Conservation (phyloP, 2,888 invertebrate genomes). For the Leptothorax acervorum region DNA sequence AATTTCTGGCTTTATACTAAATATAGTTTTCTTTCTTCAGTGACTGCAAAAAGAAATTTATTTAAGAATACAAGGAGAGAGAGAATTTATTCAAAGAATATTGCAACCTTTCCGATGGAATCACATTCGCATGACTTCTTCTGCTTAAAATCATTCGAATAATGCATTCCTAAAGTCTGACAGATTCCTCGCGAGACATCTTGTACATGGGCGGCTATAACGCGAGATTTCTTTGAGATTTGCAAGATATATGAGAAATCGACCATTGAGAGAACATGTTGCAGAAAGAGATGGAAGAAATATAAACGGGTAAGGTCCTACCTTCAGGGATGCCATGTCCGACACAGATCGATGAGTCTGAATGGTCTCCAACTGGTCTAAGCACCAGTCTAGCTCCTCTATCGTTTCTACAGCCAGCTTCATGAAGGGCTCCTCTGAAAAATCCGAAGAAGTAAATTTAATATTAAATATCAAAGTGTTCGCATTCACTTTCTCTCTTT, state of each 20-base stretch:
- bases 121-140: neutral
- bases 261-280: slow-evolving; percentile 23
- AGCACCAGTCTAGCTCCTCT: slow-evolving; percentile 99
- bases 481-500: neutral
- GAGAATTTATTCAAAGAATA: slow-evolving; percentile 25
- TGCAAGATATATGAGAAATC: slow-evolving; percentile 43
- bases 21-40: neutral
- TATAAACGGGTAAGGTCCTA: slow-evolving; percentile 85
- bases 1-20: neutral
- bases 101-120: slow-evolving; percentile 11
- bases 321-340: slow-evolving; percentile 99
- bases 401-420: slow-evolving; percentile 98
- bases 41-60: neutral
- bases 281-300: slow-evolving; percentile 41
- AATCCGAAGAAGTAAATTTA: slow-evolving; percentile 59
- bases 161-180: slow-evolving; percentile 26
- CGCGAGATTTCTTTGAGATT: slow-evolving; percentile 29
- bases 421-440: slow-evolving; percentile 95
- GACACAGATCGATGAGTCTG: slow-evolving; percentile 99
- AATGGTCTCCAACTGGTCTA: slow-evolving; percentile 99
- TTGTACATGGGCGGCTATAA: neutral
- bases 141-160: slow-evolving; percentile 24
- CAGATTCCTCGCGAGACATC: neutral
- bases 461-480: neutral
- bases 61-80: neutral